These are phyloP conservation scores for Chascanopsetta lugubris DNA, from an alignment of 2,113 vertebrate species.

Conservation along the genomic window DNA sequence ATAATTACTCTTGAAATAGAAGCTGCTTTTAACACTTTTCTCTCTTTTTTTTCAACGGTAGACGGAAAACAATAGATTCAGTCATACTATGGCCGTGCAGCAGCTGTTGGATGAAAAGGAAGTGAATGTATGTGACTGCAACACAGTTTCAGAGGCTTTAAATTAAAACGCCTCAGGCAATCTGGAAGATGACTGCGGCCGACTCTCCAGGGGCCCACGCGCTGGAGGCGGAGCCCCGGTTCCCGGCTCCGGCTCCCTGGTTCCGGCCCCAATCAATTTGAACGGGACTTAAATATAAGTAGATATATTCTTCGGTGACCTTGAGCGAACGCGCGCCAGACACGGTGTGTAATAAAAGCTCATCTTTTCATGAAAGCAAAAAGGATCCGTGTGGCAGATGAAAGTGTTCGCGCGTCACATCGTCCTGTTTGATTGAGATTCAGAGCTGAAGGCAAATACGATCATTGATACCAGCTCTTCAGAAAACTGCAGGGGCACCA, in stretches of 20 bases:
- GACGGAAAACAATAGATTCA: too few species aligned
- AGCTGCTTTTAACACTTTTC: too few species aligned
- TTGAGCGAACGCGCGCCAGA: slow-evolving; percentile 27
- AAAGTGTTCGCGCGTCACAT: too few species aligned
- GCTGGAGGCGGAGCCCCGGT: slow-evolving; percentile 23
- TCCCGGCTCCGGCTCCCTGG: slow-evolving; percentile 9
- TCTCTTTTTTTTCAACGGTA: too few species aligned
- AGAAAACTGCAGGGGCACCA: too few species aligned
- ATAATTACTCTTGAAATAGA: too few species aligned
- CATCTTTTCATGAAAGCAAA: slow-evolving; percentile 15
- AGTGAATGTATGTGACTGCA: slow-evolving; percentile 4
- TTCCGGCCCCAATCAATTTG: slow-evolving; percentile 35
- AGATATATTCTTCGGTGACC: slow-evolving; percentile 36
- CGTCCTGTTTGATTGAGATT: slow-evolving; percentile 8
- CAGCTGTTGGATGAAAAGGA: too few species aligned
- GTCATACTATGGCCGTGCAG: too few species aligned
- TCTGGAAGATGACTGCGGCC: slow-evolving; percentile 33
- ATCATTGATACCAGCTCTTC: too few species aligned
- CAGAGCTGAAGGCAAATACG: not conserved
- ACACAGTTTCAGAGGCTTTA: slow-evolving; percentile 32
- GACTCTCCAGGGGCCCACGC: slow-evolving; percentile 24
- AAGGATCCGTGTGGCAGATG: too few species aligned
- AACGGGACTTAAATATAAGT: slow-evolving; percentile 51
- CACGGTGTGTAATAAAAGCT: slow-evolving; percentile 16
- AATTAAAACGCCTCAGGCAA: slow-evolving; percentile 55